Evolutionary conservation across 2,888 invertebrate genomes (phyloP), one percentile per base, ranked within the genome.

Genomic region (Brachyopa scutellaris): DNA sequence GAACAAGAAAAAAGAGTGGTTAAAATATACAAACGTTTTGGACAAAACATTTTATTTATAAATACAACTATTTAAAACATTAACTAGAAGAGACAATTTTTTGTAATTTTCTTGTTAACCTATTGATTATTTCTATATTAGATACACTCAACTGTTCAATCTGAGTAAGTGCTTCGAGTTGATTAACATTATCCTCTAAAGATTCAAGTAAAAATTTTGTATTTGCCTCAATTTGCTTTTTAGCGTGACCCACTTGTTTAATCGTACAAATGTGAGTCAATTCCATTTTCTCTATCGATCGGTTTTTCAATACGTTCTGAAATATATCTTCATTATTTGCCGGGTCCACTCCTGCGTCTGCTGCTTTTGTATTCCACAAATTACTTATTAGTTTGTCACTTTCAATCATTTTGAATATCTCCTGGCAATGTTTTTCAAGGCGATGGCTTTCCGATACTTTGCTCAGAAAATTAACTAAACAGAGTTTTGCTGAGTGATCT

Each of bases 371-470:
- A 13, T n/a, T 42, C 2, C 13, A 47, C 5, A 67, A 62, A 8
- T 17, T 1, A 36, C 11, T 29, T 1, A 36, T 31, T 4, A 57
- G 17, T 26, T 57, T 19, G 2, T 64, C 51, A 15, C 9, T 19
- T 21, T 69, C 13, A 11, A 69, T 2, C 0, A 17, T 7, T 11
- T 38, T 62, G 2, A 80, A 33, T 11, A 45, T 51, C 6, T 51
- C 29, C 15, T 51, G 9, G 4, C 55, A 49, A n/a, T 64, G 57
- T 5, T 42, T 67, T 8, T 51, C 36, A 29, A 76, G 47, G 7
- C 36, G 49, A 8, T 47, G 13, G n/a, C 33, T 38, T 23, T 49
- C 40, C 0, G 38, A 8, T 5, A 53, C 21, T 26, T 3, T 49
- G 6, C 19, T 62, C 6, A 76, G 7, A 21, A 80, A 59, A 9